These are phyloP conservation scores for Tetrapedia diversipes DNA, from an alignment of 2,888 invertebrate species.

Conservation along the genomic window DNA sequence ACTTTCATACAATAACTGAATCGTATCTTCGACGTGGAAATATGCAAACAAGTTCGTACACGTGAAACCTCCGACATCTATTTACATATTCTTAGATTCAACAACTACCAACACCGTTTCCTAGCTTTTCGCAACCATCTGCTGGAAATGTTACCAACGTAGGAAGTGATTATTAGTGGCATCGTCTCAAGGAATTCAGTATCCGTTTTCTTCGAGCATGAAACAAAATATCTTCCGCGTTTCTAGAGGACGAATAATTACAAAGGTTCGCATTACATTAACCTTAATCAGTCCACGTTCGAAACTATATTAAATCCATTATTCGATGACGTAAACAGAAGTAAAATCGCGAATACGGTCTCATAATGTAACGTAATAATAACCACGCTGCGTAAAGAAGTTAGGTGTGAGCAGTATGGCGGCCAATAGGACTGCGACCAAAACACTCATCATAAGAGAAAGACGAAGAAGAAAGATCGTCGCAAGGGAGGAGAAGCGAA, in stretches of 20 bases:
- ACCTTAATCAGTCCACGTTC: too few relatives aligned
- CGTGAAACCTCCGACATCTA: neutral
- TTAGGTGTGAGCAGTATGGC: conserved; percentile 22
- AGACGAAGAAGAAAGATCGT: conserved; percentile 24
- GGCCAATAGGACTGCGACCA: neutral
- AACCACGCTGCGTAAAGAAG: neutral
- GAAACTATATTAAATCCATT: too few relatives aligned
- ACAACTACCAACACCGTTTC: conserved; percentile 14
- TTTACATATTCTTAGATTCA: conserved; percentile 21
- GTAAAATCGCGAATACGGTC: neutral
- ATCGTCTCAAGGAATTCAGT: neutral
- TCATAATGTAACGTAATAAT: too few relatives aligned
- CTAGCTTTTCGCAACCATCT: conserved; percentile 7
- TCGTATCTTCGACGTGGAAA: neutral
- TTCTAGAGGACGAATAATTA: too few relatives aligned
- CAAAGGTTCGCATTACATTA: too few relatives aligned
- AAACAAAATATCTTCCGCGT: too few relatives aligned
- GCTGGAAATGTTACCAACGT: neutral
- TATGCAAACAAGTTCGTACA: conserved; percentile 12
- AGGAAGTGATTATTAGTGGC: neutral
- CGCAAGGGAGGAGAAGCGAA: conserved; percentile 24
- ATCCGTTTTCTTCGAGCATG: neutral
- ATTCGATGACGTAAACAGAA: neutral
- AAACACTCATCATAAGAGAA: conserved; percentile 13
- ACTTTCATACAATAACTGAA: conserved; percentile 8